phyloP scores from a whole-genome alignment of 2,888 invertebrate genomes.

The Blastobasis adustella region DNA sequence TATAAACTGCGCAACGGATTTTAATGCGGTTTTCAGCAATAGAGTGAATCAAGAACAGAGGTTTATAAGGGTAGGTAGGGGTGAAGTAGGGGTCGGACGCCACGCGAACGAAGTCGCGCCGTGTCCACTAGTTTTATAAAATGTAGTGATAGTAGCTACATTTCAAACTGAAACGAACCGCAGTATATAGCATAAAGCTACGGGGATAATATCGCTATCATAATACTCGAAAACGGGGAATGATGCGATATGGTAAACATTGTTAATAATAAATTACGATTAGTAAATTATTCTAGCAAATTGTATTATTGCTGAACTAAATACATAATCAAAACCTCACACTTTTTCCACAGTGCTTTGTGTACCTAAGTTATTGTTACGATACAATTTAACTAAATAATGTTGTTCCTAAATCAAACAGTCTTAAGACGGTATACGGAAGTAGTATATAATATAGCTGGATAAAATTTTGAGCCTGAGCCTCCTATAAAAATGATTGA shows the following conservation, averaged over 20 bases:
- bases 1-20: too few species aligned
- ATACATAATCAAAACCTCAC: not conserved
- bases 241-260: constrained; percentile 53
- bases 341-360: not conserved
- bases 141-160: not conserved
- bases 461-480: too few species aligned
- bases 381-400: not conserved
- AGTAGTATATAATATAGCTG: not conserved
- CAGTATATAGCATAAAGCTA: constrained; percentile 26
- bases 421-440: not conserved
- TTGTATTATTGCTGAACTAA: constrained; percentile 4
- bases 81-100: not conserved
- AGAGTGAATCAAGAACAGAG: not conserved
- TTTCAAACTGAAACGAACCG: not conserved
- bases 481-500: too few species aligned
- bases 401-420: not conserved
- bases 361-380: not conserved
- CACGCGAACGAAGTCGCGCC: not conserved
- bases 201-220: constrained; percentile 57
- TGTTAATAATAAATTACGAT: constrained; percentile 14
- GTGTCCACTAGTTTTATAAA: not conserved
- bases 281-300: constrained; percentile 14
- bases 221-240: constrained; percentile 55
- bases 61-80: not conserved
- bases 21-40: too few species aligned